A percentile compares a stretch with the other conserved stretches of the same genome.
These are phyloP conservation scores for Caradrina kadenii DNA, from an alignment of 2,888 invertebrate species.

Conservation along the genomic window DNA sequence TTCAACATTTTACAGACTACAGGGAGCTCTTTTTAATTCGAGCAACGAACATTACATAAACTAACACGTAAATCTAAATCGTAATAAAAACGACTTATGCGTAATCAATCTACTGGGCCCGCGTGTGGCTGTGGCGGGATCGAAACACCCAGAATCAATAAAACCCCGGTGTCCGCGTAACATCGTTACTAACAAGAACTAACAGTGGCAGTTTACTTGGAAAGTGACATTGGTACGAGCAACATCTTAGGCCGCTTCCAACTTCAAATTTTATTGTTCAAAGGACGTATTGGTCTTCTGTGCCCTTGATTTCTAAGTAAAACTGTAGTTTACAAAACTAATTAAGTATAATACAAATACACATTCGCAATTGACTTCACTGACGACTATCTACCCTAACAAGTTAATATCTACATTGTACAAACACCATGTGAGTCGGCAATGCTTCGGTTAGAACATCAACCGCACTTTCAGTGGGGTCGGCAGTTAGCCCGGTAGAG, in stretches of 20 bases:
- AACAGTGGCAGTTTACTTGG: slow-evolving; percentile 83
- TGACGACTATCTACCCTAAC: slow-evolving; percentile 82
- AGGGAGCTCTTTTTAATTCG: slow-evolving; percentile 90
- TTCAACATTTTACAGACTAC: slow-evolving; percentile 90
- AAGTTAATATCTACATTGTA: slow-evolving; percentile 83
- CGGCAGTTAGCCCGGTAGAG: slow-evolving; percentile 72
- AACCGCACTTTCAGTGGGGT: slow-evolving; percentile 70
- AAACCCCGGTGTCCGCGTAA: slow-evolving; percentile 84
- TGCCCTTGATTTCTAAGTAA: slow-evolving; percentile 76
- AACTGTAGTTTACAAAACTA: slow-evolving; percentile 69
- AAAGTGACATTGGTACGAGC: slow-evolving; percentile 81
- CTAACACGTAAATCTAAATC: slow-evolving; percentile 90
- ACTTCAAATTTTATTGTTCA: slow-evolving; percentile 82
- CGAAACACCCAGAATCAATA: slow-evolving; percentile 88
- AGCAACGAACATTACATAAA: slow-evolving; percentile 91
- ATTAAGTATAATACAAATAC: slow-evolving; percentile 74
- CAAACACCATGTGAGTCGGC: slow-evolving; percentile 76
- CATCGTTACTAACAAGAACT: slow-evolving; percentile 74
- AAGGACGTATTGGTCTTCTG: slow-evolving; percentile 84
- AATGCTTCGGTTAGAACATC: slow-evolving; percentile 64
- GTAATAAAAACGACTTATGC: slow-evolving; percentile 88
- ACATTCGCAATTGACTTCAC: slow-evolving; percentile 82
- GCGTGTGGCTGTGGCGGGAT: slow-evolving; percentile 78
- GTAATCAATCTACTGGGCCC: slow-evolving; percentile 86
- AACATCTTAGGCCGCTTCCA: slow-evolving; percentile 87